Evolutionary conservation across 2,113 vertebrate species (phyloP).

Genomic region (Marcusenius ussheri): DNA sequence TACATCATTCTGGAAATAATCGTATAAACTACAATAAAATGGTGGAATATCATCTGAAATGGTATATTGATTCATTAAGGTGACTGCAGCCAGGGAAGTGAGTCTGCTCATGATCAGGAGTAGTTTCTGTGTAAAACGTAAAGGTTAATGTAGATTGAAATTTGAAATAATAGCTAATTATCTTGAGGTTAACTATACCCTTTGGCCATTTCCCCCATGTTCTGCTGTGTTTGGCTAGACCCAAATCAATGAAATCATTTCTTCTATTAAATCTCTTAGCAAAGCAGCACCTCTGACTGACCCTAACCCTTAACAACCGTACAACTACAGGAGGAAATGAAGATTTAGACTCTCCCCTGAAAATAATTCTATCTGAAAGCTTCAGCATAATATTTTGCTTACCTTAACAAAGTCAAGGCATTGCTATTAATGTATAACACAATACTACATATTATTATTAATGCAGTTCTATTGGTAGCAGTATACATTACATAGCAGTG

Average conservation of each 20-base stretch:
- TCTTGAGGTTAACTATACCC: slow-evolving; percentile 28
- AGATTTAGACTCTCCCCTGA: background rate
- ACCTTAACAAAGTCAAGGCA: background rate
- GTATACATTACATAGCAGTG: background rate
- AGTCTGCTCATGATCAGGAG: slow-evolving; percentile 15
- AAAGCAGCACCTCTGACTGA: slow-evolving; percentile 22
- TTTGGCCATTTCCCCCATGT: slow-evolving; percentile 18
- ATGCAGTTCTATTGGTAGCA: background rate
- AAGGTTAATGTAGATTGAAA: slow-evolving; percentile 29
- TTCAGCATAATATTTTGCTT: slow-evolving; percentile 6
- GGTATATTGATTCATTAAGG: slow-evolving; percentile 14
- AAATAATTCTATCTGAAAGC: background rate
- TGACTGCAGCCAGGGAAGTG: background rate
- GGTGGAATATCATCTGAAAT: slow-evolving; percentile 18
- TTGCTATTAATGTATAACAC: background rate
- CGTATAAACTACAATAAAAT: background rate
- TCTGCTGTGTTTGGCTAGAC: slow-evolving; percentile 28
- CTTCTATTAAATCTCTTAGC: slow-evolving; percentile 22
- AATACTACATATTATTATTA: background rate
- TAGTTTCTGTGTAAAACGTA: slow-evolving; percentile 28
- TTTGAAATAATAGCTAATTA: slow-evolving; percentile 31
- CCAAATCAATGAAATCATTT: slow-evolving; percentile 26
- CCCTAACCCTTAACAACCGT: slow-evolving; percentile 2
- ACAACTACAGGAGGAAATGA: background rate
- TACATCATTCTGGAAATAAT: background rate